Conservation (phyloP, 2,888 invertebrate species). For the Tenthredo distinguenda region DNA sequence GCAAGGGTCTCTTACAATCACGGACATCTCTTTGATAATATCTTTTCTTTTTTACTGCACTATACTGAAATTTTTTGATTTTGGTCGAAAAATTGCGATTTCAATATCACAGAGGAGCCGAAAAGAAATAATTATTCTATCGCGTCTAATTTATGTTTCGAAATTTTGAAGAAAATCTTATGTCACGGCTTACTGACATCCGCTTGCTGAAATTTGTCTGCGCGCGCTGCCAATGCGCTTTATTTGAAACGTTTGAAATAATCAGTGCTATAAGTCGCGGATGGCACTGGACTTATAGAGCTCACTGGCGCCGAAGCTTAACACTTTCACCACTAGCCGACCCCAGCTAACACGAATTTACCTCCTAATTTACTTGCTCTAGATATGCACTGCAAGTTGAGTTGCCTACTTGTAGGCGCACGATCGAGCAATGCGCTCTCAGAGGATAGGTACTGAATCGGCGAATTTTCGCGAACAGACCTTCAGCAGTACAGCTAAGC, state of each 20-base stretch:
- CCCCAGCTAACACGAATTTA: background rate
- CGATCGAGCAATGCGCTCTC: background rate
- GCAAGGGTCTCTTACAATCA: conserved; percentile 57
- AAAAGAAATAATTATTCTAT: background rate
- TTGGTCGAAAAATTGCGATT: background rate
- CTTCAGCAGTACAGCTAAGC: too few relatives aligned
- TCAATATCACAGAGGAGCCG: background rate
- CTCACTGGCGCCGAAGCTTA: too few relatives aligned
- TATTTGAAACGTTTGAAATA: too few relatives aligned
- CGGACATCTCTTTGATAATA: conserved; percentile 52
- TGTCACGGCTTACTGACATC: background rate
- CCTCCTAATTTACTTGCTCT: background rate
- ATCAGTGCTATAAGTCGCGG: too few relatives aligned
- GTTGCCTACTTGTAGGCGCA: background rate
- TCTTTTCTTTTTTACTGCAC: background rate
- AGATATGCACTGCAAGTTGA: background rate
- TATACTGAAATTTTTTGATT: background rate
- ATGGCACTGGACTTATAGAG: too few relatives aligned
- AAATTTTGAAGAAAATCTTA: background rate
- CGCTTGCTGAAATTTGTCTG: background rate
- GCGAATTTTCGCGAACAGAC: too few relatives aligned
- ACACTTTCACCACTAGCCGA: too few relatives aligned
- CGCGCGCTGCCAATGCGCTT: too few relatives aligned
- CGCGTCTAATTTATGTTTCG: background rate
- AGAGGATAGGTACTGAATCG: background rate